Evolutionary conservation across 2,888 invertebrate species (phyloP).

Genomic region (Clivina fossor): DNA sequence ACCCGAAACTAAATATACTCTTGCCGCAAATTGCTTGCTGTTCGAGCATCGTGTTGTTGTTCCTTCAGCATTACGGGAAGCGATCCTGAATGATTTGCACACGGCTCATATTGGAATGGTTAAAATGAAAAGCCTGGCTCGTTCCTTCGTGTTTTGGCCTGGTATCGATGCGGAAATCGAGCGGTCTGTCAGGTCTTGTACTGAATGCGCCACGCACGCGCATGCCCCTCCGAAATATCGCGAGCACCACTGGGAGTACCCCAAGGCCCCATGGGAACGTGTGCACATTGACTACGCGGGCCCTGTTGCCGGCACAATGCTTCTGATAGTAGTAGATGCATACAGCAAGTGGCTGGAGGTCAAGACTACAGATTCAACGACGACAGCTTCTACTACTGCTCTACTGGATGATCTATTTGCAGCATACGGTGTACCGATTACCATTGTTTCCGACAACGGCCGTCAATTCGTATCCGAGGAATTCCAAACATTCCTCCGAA

Average conservation of each 20-base stretch:
- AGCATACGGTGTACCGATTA: slow-evolving; percentile 35
- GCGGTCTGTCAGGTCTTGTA: slow-evolving; percentile 38
- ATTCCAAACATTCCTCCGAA: slow-evolving; percentile 29
- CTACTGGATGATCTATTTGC: slow-evolving; percentile 35
- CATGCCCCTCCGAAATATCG: slow-evolving; percentile 36
- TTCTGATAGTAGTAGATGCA: slow-evolving; percentile 39
- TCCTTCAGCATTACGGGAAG: slow-evolving; percentile 33
- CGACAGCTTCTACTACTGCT: slow-evolving; percentile 30
- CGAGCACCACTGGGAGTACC: slow-evolving; percentile 41
- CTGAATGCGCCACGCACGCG: slow-evolving; percentile 34
- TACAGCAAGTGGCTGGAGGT: no score
- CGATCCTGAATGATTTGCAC: slow-evolving; percentile 38
- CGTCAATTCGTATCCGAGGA: slow-evolving; percentile 35
- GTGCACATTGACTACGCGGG: slow-evolving; percentile 44
- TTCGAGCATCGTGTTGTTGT: slow-evolving; percentile 38
- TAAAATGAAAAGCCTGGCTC: slow-evolving; percentile 43
- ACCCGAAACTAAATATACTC: slow-evolving; percentile 27
- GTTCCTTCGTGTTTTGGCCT: no score
- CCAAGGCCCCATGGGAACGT: slow-evolving; percentile 25
- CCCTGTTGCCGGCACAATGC: slow-evolving; percentile 37
- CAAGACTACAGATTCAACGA: slow-evolving; percentile 35
- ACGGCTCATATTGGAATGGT: slow-evolving; percentile 43
- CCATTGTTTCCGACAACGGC: slow-evolving; percentile 39
- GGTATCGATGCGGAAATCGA: slow-evolving; percentile 43
- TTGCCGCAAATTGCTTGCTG: slow-evolving; percentile 34